Conservation (phyloP, 2,888 invertebrate species). For the Harpalus rufipes region DNA sequence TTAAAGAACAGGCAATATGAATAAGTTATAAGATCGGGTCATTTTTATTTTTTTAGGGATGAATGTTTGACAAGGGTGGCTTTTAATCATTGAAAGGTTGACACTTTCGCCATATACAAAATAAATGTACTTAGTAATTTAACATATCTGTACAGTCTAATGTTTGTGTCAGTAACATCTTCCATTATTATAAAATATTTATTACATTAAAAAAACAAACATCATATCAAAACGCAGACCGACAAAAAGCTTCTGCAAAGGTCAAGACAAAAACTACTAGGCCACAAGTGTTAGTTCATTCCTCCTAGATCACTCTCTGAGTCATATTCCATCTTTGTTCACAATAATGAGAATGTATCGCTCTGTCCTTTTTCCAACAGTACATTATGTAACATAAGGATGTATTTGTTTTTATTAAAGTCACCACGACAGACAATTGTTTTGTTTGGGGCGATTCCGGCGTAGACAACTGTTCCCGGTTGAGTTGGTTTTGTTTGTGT, state of each 20-base stretch:
- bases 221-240: constrained; percentile 10
- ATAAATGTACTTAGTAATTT: neutral
- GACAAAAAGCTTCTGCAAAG: constrained; percentile 21
- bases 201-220: constrained; percentile 8
- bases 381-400: constrained; percentile 56
- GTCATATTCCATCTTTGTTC: constrained; percentile 3
- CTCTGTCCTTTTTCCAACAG: constrained; percentile 20
- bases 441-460: constrained; percentile 56
- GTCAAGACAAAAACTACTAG: constrained; percentile 50
- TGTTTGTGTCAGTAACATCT: neutral
- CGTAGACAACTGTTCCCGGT: constrained; percentile 57
- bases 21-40: constrained; percentile 17
- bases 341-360: neutral
- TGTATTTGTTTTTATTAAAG: constrained; percentile 65
- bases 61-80: constrained; percentile 1
- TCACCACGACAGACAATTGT: constrained; percentile 63
- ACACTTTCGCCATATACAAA: neutral
- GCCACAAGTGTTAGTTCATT: constrained; percentile 57
- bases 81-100: neutral
- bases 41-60: constrained; percentile 13
- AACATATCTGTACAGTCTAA: neutral
- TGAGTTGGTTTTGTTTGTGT: constrained; percentile 62
- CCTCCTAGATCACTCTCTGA: constrained; percentile 50
- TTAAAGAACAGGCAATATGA: neutral
- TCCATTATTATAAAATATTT: neutral